Percentiles rank a stretch among this genome's conserved stretches.
Conservation (phyloP, 1,140 invertebrate genomes). For the Eciton burchellii region DNA sequence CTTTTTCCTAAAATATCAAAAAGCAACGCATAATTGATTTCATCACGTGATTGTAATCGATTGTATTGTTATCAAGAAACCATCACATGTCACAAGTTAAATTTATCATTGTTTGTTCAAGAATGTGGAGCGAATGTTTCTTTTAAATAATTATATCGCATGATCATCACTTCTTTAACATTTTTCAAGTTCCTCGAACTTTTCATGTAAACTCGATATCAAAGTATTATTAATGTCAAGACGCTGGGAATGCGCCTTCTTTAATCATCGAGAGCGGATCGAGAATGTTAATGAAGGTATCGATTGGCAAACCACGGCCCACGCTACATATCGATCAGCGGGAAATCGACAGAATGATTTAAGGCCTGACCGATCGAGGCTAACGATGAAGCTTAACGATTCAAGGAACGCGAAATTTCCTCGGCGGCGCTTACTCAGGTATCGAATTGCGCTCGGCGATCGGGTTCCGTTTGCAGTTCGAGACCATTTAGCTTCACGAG, state of each 20-base stretch:
- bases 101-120: not conserved
- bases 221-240: not conserved
- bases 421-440: conserved; percentile 64
- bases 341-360: conserved; percentile 68
- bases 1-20: not conserved
- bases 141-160: too few species aligned
- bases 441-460: conserved; percentile 65
- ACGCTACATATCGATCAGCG: conserved; percentile 39
- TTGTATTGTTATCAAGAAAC: not conserved
- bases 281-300: conserved; percentile 49
- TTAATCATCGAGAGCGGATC: conserved; percentile 16
- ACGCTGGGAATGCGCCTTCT: not conserved
- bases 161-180: not conserved
- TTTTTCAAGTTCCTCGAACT: not conserved
- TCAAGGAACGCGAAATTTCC: conserved; percentile 70
- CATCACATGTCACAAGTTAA: not conserved
- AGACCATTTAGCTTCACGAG: conserved; percentile 68
- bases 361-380: conserved; percentile 53
- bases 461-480: conserved; percentile 51
- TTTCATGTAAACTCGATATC: not conserved
- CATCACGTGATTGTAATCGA: not conserved
- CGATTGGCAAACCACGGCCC: not conserved
- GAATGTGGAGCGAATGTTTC: too few species aligned
- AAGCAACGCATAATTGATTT: not conserved
- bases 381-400: conserved; percentile 69